phyloP scores from a whole-genome alignment of 1,140 invertebrate genomes.

The Drosophila leontia region DNA sequence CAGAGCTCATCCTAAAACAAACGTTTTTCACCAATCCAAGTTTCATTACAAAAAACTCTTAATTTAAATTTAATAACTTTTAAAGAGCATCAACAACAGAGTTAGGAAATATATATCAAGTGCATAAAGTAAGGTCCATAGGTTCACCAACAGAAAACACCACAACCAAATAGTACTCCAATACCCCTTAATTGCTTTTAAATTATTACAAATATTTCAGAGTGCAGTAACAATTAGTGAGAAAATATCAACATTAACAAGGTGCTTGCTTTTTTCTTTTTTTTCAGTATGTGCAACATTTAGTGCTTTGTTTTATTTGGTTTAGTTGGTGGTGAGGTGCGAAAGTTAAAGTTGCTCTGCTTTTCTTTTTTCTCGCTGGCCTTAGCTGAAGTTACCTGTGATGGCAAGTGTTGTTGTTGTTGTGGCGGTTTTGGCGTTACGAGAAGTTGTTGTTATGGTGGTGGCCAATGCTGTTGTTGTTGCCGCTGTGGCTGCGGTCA shows the following conservation, averaged over 20 bases:
- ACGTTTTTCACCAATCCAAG: no score
- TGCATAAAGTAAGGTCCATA: background rate
- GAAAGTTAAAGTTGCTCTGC: conserved; percentile 51
- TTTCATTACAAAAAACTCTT: background rate
- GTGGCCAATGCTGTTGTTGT: conserved; percentile 77
- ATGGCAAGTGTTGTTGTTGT: conserved; percentile 79
- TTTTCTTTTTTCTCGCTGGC: background rate
- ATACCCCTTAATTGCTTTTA: background rate
- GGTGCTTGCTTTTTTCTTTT: conserved; percentile 2
- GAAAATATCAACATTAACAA: conserved; percentile 1
- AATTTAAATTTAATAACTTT: background rate
- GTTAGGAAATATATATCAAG: background rate
- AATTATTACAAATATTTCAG: conserved; percentile 1
- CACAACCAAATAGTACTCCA: background rate
- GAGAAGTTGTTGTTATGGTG: conserved; percentile 81
- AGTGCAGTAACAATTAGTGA: conserved; percentile 26
- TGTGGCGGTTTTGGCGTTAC: conserved; percentile 78
- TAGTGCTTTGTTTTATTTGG: background rate
- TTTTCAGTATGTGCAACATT: conserved; percentile 20
- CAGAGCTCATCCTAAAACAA: no score
- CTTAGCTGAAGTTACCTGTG: conserved; percentile 69
- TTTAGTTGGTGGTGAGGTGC: conserved; percentile 45
- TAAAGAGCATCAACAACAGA: background rate
- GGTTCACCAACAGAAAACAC: background rate
- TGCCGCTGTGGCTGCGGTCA: conserved; percentile 71